phyloP scores from a whole-genome alignment of 2,888 invertebrate species.

The Selenia dentaria region DNA sequence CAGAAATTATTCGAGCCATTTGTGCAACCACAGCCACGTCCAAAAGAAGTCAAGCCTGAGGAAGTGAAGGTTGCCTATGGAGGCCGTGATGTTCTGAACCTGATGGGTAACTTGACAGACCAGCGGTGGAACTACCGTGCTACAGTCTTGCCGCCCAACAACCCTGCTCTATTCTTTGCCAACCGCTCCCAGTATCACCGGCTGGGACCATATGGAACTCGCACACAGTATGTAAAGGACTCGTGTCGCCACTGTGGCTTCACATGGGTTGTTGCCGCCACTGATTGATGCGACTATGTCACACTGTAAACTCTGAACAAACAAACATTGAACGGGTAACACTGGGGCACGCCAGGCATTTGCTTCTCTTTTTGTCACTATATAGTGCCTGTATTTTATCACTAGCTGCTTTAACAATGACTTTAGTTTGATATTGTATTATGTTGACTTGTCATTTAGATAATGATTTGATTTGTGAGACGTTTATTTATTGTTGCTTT shows the following conservation, averaged over 20 bases:
- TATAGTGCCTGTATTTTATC: conserved; percentile 47
- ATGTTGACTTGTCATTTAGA: conserved; percentile 31
- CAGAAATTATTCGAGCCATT: conserved; percentile 78
- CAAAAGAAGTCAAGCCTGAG: conserved; percentile 62
- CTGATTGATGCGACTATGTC: conserved; percentile 65
- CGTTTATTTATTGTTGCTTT: conserved; percentile 32
- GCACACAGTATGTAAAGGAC: conserved; percentile 84
- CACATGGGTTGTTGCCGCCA: conserved; percentile 77
- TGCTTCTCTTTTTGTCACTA: conserved; percentile 55
- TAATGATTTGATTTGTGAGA: conserved; percentile 22
- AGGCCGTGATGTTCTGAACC: conserved; percentile 84
- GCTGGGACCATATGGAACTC: conserved; percentile 80
- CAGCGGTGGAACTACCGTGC: conserved; percentile 82
- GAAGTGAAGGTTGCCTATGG: conserved; percentile 75
- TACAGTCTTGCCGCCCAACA: conserved; percentile 82
- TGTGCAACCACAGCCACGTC: conserved; percentile 74
- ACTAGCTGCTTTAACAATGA: conserved; percentile 49
- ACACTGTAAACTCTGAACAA: conserved; percentile 63
- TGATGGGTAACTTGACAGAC: conserved; percentile 82
- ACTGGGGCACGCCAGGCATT: conserved; percentile 76
- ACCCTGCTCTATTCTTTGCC: conserved; percentile 84
- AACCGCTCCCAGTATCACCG: conserved; percentile 87
- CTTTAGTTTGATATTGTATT: conserved; percentile 50
- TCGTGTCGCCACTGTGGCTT: conserved; percentile 80
- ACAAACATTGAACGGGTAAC: conserved; percentile 59